Percentiles rank a stretch among this genome's conserved stretches.
Evolutionary conservation across 2,888 invertebrate species (phyloP).

Genomic region (Sympetrum striolatum): DNA sequence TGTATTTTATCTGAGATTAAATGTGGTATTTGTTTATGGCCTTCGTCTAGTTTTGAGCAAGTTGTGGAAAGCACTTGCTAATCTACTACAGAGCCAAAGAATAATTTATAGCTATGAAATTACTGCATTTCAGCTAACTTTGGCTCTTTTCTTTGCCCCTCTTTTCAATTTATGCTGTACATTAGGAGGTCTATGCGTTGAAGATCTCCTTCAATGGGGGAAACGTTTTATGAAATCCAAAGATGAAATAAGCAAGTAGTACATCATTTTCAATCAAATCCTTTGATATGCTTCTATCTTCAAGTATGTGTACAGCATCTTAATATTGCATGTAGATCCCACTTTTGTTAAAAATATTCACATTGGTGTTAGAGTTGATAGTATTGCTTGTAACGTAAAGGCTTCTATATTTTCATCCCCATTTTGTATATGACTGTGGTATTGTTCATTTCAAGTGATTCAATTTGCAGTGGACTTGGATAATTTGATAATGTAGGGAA

Average conservation of each 20-base stretch:
- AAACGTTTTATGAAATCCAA: neutral
- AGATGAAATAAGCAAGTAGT: slow-evolving; percentile 32
- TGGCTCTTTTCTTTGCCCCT: neutral
- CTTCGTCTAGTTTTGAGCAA: too few species aligned
- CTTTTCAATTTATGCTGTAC: neutral
- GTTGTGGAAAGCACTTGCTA: too few species aligned
- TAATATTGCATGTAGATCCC: neutral
- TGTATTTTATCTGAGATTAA: too few species aligned
- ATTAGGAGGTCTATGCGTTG: slow-evolving; percentile 7
- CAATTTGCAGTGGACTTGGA: too few species aligned
- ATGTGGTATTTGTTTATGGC: too few species aligned
- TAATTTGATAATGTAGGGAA: too few species aligned
- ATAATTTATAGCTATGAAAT: neutral
- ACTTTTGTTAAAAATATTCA: neutral
- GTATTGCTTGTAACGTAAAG: neutral
- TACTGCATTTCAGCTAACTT: neutral
- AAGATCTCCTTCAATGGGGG: slow-evolving; percentile 24
- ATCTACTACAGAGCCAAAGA: too few species aligned
- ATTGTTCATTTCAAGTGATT: too few species aligned
- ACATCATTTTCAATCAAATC: neutral
- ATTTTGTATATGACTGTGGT: neutral
- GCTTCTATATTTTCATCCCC: neutral
- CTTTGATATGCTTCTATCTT: neutral
- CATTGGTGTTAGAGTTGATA: neutral
- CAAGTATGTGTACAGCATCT: neutral